phyloP scores from a whole-genome alignment of 2,797 vertebrate genomes.

The Takifugu ocellatus region DNA sequence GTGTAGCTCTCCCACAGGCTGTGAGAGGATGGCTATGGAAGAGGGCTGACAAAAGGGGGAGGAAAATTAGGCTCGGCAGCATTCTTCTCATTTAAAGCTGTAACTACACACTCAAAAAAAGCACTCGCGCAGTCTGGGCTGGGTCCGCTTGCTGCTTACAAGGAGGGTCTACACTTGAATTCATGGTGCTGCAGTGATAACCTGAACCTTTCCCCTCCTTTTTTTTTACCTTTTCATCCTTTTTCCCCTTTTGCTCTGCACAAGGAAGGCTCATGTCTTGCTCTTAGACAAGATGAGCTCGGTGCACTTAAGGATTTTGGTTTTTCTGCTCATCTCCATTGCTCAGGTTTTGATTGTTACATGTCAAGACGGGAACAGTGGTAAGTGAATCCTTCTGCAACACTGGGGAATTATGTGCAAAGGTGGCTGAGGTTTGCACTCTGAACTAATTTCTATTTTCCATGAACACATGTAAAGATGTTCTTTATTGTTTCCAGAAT shows the following conservation, averaged over 20 bases:
- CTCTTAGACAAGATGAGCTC: conserved; percentile 76
- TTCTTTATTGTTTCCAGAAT: too few relatives aligned
- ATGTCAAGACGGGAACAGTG: conserved; percentile 71
- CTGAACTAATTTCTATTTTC: too few relatives aligned
- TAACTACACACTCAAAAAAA: conserved; percentile 79
- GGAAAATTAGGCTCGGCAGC: conserved; percentile 91
- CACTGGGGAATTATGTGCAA: conserved; percentile 14
- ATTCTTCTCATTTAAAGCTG: conserved; percentile 98
- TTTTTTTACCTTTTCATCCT: conserved; percentile 43
- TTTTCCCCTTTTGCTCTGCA: conserved; percentile 58
- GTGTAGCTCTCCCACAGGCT: conserved; percentile 68
- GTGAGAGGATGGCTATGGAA: conserved; percentile 74
- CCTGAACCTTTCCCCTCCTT: conserved; percentile 46
- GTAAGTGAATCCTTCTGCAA: conserved; percentile 66
- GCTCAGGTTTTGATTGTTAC: conserved; percentile 72
- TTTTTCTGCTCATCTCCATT: conserved; percentile 71
- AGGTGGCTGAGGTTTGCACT: conserved; percentile 11
- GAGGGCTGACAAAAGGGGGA: conserved; percentile 80
- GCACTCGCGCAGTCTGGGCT: conserved; percentile 80
- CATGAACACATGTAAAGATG: too few relatives aligned
- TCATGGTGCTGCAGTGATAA: conserved; percentile 78
- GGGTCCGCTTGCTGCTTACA: conserved; percentile 84
- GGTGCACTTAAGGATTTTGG: conserved; percentile 75
- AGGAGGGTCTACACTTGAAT: conserved; percentile 74
- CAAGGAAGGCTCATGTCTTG: conserved; percentile 74